These are phyloP conservation scores for Mactra quadrangularis DNA, from an alignment of 1,140 invertebrate genomes.

Conservation along the genomic window DNA sequence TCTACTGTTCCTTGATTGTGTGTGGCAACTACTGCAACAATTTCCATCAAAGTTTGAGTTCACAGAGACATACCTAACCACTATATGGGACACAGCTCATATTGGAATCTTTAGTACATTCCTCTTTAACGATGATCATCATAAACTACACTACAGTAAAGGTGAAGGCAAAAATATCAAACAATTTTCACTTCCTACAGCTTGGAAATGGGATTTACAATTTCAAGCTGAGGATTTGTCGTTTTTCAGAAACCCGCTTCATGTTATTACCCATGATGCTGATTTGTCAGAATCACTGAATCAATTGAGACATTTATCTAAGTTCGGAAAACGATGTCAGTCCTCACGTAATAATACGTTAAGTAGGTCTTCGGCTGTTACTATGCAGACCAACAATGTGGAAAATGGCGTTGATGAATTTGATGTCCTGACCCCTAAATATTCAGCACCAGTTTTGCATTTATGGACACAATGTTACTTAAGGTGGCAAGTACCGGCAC, in stretches of 20 bases:
- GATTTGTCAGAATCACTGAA: constrained; percentile 54
- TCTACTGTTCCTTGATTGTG: constrained; percentile 95
- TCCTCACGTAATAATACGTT: constrained; percentile 63
- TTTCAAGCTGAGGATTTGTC: constrained; percentile 74
- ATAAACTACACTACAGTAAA: constrained; percentile 83
- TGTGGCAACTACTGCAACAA: constrained; percentile 95
- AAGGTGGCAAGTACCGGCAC: constrained; percentile 92
- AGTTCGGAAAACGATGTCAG: constrained; percentile 18
- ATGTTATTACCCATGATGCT: constrained; percentile 66
- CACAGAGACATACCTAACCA: constrained; percentile 95
- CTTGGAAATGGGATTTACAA: constrained; percentile 81
- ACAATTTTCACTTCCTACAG: constrained; percentile 70
- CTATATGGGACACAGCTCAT: constrained; percentile 94
- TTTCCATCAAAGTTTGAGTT: constrained; percentile 95
- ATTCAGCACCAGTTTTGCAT: constrained; percentile 85
- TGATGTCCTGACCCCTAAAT: constrained; percentile 71
- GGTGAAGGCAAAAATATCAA: constrained; percentile 67
- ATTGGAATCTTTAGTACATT: constrained; percentile 96
- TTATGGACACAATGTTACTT: constrained; percentile 96
- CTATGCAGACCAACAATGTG: constrained; percentile 7
- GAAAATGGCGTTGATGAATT: constrained; percentile 16
- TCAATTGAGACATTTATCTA: constrained; percentile 22
- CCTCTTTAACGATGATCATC: constrained; percentile 90
- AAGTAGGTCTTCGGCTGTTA: constrained; percentile 38
- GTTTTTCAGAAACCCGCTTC: constrained; percentile 82